Percentiles rank a stretch among this genome's conserved stretches.
These are phyloP conservation scores for Eugnorisma glareosa DNA, from an alignment of 2,888 invertebrate species.

Conservation along the genomic window DNA sequence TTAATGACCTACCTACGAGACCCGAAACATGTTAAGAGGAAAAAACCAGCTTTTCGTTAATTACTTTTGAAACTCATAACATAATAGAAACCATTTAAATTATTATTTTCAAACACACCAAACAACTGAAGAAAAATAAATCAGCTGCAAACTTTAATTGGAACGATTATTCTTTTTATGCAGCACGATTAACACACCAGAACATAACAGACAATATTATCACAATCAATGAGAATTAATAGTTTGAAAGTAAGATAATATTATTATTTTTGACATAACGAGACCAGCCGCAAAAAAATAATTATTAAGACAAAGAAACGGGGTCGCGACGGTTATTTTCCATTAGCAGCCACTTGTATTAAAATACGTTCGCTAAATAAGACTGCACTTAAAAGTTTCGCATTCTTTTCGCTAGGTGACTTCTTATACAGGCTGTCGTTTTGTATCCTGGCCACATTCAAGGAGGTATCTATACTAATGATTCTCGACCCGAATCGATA, in stretches of 20 bases:
- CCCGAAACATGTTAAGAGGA: background rate
- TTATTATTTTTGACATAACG: slow-evolving; percentile 62
- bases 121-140: background rate
- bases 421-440: too few relatives aligned
- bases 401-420: background rate
- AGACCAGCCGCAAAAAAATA: slow-evolving; percentile 73
- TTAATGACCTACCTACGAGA: background rate
- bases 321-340: slow-evolving; percentile 82
- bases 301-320: slow-evolving; percentile 82
- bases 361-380: slow-evolving; percentile 61
- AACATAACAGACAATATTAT: slow-evolving; percentile 26
- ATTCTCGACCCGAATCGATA: too few relatives aligned
- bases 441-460: too few relatives aligned
- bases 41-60: background rate
- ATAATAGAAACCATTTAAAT: background rate
- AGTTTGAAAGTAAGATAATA: slow-evolving; percentile 45
- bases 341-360: slow-evolving; percentile 74
- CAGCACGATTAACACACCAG: background rate
- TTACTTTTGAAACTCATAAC: background rate
- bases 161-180: background rate
- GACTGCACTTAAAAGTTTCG: slow-evolving; percentile 55
- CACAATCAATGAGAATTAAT: slow-evolving; percentile 39
- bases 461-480: too few relatives aligned
- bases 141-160: background rate
- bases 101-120: background rate